Conservation (phyloP, 1,140 invertebrate species). For the Drosophila pruinosa region DNA sequence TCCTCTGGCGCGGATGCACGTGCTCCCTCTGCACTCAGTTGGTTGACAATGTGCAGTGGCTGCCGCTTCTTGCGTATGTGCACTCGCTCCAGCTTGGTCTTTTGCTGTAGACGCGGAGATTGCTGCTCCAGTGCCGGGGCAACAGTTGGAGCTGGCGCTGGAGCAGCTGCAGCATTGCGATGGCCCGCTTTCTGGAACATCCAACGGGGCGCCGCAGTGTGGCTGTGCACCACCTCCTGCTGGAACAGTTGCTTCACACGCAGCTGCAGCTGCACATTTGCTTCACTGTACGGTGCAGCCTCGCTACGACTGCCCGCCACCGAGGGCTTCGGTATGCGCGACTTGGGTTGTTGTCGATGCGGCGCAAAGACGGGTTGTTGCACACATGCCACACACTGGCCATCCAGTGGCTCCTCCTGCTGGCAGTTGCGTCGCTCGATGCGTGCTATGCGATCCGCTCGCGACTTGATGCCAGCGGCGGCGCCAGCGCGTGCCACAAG, state of each 20-base stretch:
- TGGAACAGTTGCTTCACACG: slow-evolving; percentile 48
- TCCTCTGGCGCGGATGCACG: neutral
- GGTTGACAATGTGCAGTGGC: slow-evolving; percentile 65
- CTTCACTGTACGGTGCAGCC: slow-evolving; percentile 29
- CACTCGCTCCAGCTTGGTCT: slow-evolving; percentile 58
- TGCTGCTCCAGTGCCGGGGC: neutral
- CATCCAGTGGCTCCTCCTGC: neutral
- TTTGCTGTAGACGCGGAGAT: slow-evolving; percentile 30
- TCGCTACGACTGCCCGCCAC: neutral
- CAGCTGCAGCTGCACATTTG: slow-evolving; percentile 43
- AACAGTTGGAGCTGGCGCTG: neutral
- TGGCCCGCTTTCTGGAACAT: slow-evolving; percentile 40
- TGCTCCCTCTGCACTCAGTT: slow-evolving; percentile 21
- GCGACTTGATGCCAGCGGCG: slow-evolving; percentile 46
- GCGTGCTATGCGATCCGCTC: slow-evolving; percentile 69
- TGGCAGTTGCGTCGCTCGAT: slow-evolving; percentile 53
- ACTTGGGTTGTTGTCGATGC: neutral
- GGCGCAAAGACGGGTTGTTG: neutral
- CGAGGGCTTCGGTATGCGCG: slow-evolving; percentile 47
- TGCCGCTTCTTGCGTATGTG: slow-evolving; percentile 75
- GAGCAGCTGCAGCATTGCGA: neutral
- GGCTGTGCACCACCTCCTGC: slow-evolving; percentile 16
- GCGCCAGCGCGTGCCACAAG: slow-evolving; percentile 10
- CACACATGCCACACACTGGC: slow-evolving; percentile 8
- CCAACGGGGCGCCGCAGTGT: slow-evolving; percentile 38